phyloP scores from a whole-genome alignment of 1,140 invertebrate species.

The Pseudomyrmex cubaensis region DNA sequence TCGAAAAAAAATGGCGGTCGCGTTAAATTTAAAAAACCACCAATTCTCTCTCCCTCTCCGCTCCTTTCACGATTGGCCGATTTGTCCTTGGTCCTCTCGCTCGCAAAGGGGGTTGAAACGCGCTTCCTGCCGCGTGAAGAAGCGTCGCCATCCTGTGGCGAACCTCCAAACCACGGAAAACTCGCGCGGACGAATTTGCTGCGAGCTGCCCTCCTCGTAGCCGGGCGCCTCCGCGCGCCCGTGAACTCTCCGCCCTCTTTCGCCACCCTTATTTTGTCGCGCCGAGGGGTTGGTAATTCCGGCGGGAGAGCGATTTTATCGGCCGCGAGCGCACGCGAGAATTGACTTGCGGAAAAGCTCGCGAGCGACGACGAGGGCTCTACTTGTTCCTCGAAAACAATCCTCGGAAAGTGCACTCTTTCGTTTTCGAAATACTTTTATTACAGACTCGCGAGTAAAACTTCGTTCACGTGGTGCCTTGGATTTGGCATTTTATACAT shows the following conservation, averaged over 20 bases:
- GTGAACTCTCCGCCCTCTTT: neutral
- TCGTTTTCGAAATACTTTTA: neutral
- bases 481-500: no score
- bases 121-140: constrained; percentile 46
- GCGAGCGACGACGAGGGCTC: constrained; percentile 73
- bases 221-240: neutral
- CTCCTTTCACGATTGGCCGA: constrained; percentile 67
- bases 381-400: constrained; percentile 59
- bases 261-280: constrained; percentile 56
- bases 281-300: constrained; percentile 73
- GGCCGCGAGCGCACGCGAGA: constrained; percentile 68
- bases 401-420: no score
- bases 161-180: constrained; percentile 64
- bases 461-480: no score
- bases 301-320: constrained; percentile 80
- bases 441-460: neutral
- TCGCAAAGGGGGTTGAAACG: constrained; percentile 51
- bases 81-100: constrained; percentile 55
- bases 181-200: constrained; percentile 65
- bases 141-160: constrained; percentile 79
- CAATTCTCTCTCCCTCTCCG: constrained; percentile 4
- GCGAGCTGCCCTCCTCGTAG: constrained; percentile 27
- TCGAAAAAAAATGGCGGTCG: constrained; percentile 70
- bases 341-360: constrained; percentile 73
- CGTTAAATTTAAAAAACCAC: constrained; percentile 64